Conservation (phyloP, 1,140 invertebrate genomes). For the Neelides sp. region DNA sequence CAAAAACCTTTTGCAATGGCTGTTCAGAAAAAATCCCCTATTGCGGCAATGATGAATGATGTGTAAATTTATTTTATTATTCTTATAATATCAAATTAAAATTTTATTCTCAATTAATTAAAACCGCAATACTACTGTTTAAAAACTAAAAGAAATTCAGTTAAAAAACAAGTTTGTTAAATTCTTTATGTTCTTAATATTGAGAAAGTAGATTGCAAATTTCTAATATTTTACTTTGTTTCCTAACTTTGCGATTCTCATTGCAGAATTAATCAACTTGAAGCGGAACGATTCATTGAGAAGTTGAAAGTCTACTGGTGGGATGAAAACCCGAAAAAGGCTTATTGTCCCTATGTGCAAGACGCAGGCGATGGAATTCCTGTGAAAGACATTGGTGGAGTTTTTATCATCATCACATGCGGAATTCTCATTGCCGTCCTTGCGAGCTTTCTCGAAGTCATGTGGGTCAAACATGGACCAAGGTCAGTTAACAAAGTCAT, state of each 20-base stretch:
- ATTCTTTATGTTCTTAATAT: slow-evolving; percentile 47
- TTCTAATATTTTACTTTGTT: not conserved
- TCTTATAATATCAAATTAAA: no score
- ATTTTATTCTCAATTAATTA: no score
- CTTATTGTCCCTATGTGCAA: slow-evolving; percentile 59
- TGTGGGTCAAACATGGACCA: no score
- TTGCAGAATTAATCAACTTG: slow-evolving; percentile 69
- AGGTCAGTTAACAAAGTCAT: no score
- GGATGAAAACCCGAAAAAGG: slow-evolving; percentile 64
- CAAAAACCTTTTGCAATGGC: slow-evolving; percentile 90
- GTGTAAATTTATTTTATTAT: no score
- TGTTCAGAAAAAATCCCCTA: slow-evolving; percentile 84
- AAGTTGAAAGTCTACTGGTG: slow-evolving; percentile 90
- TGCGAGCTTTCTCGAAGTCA: no score
- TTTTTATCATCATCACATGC: no score
- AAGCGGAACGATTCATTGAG: slow-evolving; percentile 81
- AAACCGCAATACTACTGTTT: no score
- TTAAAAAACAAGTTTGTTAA: slow-evolving; percentile 77
- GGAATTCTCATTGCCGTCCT: no score
- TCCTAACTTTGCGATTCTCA: not conserved
- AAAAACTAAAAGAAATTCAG: slow-evolving; percentile 55
- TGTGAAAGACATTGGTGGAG: slow-evolving; percentile 74
- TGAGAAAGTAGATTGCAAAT: not conserved
- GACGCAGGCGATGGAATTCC: slow-evolving; percentile 89
- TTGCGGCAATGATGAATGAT: no score